A percentile compares a stretch with the other conserved stretches of the same genome.
Evolutionary conservation across 2,797 vertebrate genomes (phyloP).

Genomic region (Cryptoprocta ferox): DNA sequence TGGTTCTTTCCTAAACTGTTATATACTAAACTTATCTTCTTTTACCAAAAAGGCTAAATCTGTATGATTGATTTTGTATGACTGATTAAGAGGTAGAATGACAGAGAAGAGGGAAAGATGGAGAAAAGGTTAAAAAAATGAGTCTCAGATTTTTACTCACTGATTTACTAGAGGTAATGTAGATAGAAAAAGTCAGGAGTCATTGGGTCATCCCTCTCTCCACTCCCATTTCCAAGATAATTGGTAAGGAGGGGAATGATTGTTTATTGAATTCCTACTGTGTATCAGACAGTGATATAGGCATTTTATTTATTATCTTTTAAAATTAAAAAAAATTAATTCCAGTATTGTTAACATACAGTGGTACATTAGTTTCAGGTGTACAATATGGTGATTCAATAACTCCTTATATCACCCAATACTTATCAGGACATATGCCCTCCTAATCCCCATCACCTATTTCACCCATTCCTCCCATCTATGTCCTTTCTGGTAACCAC

Average conservation of each 20-base stretch:
- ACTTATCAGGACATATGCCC: not conserved
- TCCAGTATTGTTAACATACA: not conserved
- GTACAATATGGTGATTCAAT: not conserved
- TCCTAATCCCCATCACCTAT: not conserved
- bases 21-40: not conserved
- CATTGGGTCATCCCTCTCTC: not conserved
- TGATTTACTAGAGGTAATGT: not conserved
- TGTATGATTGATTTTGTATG: not conserved
- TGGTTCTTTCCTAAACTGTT: not conserved
- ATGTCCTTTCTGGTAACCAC: not conserved
- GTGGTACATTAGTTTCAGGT: not conserved
- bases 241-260: not conserved
- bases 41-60: not conserved
- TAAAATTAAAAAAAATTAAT: not conserved
- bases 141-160: not conserved
- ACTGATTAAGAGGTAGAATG: not conserved
- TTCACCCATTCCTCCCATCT: not conserved
- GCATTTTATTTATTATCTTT: not conserved
- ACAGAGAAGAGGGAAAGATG: not conserved
- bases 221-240: not conserved
- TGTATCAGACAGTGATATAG: not conserved
- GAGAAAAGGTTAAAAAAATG: not conserved
- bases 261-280: not conserved
- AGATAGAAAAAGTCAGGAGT: not conserved
- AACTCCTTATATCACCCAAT: not conserved